Evolutionary conservation across 2,113 vertebrate genomes (phyloP).

Genomic region (Vireo altiloquus): DNA sequence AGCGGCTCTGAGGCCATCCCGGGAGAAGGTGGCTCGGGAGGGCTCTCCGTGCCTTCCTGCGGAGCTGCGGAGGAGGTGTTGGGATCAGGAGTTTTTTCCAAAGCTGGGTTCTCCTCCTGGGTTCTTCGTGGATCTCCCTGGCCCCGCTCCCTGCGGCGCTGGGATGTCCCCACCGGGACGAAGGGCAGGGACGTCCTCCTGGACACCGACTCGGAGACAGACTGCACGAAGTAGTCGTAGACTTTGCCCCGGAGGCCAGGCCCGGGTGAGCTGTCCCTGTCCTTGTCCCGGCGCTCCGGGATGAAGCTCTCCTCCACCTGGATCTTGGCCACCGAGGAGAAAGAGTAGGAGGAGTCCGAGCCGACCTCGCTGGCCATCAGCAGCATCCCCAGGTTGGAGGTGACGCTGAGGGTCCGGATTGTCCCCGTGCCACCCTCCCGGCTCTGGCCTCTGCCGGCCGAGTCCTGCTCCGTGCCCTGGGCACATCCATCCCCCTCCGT

Average conservation of each 20-base stretch:
- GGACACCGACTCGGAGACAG: constrained; percentile 71
- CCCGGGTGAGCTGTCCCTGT: not conserved
- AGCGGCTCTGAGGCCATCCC: not conserved
- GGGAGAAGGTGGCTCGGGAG: not conserved
- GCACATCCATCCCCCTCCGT: fast-evolving
- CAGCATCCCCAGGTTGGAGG: constrained; percentile 72
- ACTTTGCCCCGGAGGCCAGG: constrained; percentile 76
- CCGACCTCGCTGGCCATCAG: constrained; percentile 53
- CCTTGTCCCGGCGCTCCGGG: constrained; percentile 14
- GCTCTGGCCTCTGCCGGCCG: not conserved
- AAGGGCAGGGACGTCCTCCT: not conserved
- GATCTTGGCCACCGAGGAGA: constrained; percentile 82
- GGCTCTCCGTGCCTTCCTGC: not conserved
- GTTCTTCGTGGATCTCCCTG: not conserved
- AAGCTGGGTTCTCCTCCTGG: fast-evolving
- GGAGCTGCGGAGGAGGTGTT: not conserved
- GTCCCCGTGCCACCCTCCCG: not conserved
- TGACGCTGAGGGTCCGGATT: constrained; percentile 66
- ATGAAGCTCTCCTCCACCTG: constrained; percentile 81
- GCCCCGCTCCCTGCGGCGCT: fast-evolving
- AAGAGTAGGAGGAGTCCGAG: constrained; percentile 72
- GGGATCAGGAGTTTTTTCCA: fast-evolving
- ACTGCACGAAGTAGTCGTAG: constrained; percentile 84
- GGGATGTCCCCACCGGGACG: not conserved
- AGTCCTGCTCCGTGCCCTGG: not conserved